Evolutionary conservation across 2,113 vertebrate genomes (phyloP).

Genomic region (Xyrauchen texanus): DNA sequence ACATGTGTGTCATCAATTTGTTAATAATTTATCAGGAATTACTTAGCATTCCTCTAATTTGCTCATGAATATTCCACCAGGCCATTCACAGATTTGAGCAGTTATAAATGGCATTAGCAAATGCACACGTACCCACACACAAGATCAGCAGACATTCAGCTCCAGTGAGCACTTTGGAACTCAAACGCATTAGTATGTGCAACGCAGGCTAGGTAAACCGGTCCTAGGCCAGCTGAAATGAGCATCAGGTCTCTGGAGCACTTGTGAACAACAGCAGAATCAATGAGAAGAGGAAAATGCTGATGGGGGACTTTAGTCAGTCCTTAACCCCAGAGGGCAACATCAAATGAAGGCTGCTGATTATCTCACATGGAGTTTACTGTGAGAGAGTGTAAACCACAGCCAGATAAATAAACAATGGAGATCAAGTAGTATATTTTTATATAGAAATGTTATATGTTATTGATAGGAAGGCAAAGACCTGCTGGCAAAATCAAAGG

Average conservation of each 20-base stretch:
- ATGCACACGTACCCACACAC: not conserved
- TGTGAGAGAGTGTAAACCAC: conserved; percentile 8
- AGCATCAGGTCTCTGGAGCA: conserved; percentile 18
- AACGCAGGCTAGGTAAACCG: conserved; percentile 12
- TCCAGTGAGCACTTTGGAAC: conserved; percentile 12
- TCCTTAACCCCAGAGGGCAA: not conserved
- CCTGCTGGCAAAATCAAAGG: no score
- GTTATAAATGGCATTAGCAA: conserved; percentile 40
- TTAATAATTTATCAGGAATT: conserved; percentile 52
- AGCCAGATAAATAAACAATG: conserved; percentile 19
- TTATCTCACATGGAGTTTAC: conserved; percentile 19
- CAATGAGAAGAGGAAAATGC: conserved; percentile 42
- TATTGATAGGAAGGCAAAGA: no score
- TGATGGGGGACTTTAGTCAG: conserved; percentile 27
- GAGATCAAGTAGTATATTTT: conserved; percentile 1
- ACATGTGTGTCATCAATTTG: conserved; percentile 44
- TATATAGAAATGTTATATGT: no score
- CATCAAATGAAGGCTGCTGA: conserved; percentile 19
- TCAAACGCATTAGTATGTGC: conserved; percentile 22
- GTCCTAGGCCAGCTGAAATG: conserved; percentile 26
- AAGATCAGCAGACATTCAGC: conserved; percentile 28
- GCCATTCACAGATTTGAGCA: conserved; percentile 14
- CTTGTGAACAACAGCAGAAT: conserved; percentile 27
- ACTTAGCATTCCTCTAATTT: conserved; percentile 48
- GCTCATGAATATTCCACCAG: conserved; percentile 43